Percentiles rank a stretch among this genome's conserved stretches.
These are phyloP conservation scores for Drosophila subsilvestris DNA, from an alignment of 2,888 invertebrate genomes.

Conservation along the genomic window DNA sequence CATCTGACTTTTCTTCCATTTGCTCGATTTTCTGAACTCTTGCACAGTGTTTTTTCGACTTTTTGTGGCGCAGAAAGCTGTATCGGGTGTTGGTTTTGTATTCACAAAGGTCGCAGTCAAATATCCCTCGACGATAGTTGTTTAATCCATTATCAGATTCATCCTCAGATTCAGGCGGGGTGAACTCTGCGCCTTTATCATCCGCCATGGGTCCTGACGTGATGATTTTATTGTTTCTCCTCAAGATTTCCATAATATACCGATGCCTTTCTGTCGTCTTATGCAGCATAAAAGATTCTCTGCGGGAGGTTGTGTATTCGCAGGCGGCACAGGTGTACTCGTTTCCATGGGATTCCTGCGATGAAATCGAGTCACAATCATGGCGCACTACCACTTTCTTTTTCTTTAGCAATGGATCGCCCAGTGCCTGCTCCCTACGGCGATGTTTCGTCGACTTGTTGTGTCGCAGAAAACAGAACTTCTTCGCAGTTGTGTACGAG, in stretches of 20 bases:
- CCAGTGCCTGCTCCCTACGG: not conserved
- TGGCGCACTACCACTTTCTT: not conserved
- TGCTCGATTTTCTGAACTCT: slow-evolving; percentile 8
- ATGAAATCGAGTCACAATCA: not conserved
- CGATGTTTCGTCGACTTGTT: slow-evolving; percentile 16
- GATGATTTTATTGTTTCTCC: slow-evolving; percentile 5
- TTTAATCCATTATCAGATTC: not conserved
- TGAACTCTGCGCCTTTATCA: not conserved
- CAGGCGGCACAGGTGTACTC: slow-evolving; percentile 12
- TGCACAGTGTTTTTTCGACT: slow-evolving; percentile 14
- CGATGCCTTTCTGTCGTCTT: not conserved
- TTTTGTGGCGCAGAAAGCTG: slow-evolving; percentile 23
- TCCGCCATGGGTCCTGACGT: slow-evolving; percentile 1
- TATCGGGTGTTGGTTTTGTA: slow-evolving; percentile 21
- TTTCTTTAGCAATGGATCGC: not conserved
- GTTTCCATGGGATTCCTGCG: not conserved
- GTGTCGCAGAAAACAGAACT: slow-evolving; percentile 27
- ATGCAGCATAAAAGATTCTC: slow-evolving; percentile 1
- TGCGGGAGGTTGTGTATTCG: slow-evolving; percentile 5
- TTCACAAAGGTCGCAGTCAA: slow-evolving; percentile 18
- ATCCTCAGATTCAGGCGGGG: not conserved
- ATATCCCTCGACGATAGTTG: not conserved
- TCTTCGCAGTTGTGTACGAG: slow-evolving; percentile 29
- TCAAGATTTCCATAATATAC: not conserved
- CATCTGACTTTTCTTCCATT: not conserved